Conservation (phyloP, 2,113 vertebrate genomes). For the Pyxicephalus adspersus region DNA sequence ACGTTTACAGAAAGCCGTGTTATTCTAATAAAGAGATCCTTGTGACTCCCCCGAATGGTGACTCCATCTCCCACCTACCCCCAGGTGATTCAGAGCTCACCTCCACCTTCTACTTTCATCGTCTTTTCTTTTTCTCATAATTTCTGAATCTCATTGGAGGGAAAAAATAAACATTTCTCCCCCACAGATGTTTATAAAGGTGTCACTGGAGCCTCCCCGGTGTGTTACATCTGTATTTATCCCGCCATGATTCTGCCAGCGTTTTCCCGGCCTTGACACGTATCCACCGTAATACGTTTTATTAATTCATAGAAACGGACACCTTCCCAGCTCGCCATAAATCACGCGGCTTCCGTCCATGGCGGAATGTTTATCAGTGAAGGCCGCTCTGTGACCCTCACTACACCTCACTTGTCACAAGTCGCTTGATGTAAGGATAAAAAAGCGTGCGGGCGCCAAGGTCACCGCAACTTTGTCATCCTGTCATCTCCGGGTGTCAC, state of each 20-base stretch:
- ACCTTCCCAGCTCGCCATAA: background rate
- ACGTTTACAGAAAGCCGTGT: too few species aligned
- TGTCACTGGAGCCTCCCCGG: too few species aligned
- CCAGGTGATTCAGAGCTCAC: too few species aligned
- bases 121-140: too few species aligned
- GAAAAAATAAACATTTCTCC: too few species aligned
- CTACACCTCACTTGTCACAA: slow-evolving; percentile 16
- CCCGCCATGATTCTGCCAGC: background rate
- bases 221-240: background rate
- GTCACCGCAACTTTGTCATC: background rate
- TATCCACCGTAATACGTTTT: slow-evolving; percentile 11
- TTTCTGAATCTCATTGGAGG: too few species aligned
- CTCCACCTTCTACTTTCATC: too few species aligned
- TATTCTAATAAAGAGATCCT: too few species aligned
- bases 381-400: slow-evolving; percentile 21
- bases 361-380: background rate
- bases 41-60: too few species aligned
- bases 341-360: background rate
- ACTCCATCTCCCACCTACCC: too few species aligned
- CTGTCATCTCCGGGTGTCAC: too few species aligned
- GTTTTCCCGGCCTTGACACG: slow-evolving; percentile 6
- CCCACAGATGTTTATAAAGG: too few species aligned
- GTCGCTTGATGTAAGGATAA: slow-evolving; percentile 16
- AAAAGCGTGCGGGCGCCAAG: background rate
- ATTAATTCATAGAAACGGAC: slow-evolving; percentile 13